Percentiles rank a stretch among this genome's conserved stretches.
Evolutionary conservation across 2,113 vertebrate genomes (phyloP).

Genomic region (Corapipo altera): DNA sequence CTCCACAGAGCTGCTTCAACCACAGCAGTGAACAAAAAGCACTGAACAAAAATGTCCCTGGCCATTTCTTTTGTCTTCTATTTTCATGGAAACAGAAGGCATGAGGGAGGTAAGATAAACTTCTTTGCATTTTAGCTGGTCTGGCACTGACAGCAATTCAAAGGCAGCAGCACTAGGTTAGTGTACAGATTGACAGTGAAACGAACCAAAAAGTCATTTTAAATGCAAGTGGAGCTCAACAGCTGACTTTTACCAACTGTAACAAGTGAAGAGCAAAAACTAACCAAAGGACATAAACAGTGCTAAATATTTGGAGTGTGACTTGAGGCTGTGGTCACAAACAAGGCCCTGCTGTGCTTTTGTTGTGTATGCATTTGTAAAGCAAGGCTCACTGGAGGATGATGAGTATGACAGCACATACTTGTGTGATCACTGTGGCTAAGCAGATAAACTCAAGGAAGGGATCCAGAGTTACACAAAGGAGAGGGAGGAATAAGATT

Average conservation of each 20-base stretch:
- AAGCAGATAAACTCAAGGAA: not conserved
- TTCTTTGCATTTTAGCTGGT: not conserved
- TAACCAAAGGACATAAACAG: not conserved
- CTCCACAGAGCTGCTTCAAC: not conserved
- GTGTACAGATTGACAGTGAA: not conserved
- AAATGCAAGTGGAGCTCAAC: not conserved
- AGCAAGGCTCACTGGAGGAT: not conserved
- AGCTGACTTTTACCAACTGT: not conserved
- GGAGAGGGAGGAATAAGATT: not conserved
- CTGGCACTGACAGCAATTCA: not conserved
- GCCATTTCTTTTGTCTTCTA: not conserved
- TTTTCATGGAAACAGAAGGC: conserved; percentile 29
- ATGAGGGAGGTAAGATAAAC: not conserved
- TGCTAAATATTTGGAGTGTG: not conserved
- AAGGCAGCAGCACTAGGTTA: not conserved
- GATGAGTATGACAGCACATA: rapidly evolving
- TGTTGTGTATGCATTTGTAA: not conserved
- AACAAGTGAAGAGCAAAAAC: not conserved
- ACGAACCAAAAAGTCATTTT: not conserved
- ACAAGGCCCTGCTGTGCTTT: not conserved
- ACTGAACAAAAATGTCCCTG: not conserved
- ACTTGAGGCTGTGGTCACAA: not conserved
- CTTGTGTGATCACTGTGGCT: not conserved
- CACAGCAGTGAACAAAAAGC: not conserved
- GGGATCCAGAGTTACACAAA: not conserved